Conservation (phyloP, 2,113 vertebrate genomes). For the Mirounga angustirostris region DNA sequence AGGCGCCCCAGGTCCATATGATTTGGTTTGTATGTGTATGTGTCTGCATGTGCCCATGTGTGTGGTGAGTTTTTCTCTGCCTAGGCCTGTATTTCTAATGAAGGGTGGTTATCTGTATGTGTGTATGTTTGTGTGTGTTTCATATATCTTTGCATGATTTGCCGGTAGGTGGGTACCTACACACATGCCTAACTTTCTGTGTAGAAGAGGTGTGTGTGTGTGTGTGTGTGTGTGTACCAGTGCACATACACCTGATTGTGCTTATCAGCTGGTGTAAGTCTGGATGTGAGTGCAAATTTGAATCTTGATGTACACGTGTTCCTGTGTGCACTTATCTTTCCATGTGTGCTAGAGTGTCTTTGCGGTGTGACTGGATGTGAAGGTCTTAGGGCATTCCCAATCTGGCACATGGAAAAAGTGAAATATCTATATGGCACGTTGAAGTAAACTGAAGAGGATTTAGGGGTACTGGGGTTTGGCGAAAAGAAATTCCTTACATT, state of each 20-base stretch:
- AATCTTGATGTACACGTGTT: slow-evolving; percentile 35
- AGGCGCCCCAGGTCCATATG: neutral
- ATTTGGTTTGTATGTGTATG: slow-evolving; percentile 22
- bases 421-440: slow-evolving; percentile 39
- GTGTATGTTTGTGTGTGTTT: neutral
- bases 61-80: slow-evolving; percentile 25
- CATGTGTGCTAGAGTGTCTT: neutral
- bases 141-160: slow-evolving; percentile 30
- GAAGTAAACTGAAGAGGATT: slow-evolving; percentile 43
- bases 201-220: neutral
- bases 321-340: neutral
- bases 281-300: slow-evolving; percentile 40
- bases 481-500: slow-evolving; percentile 57
- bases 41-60: neutral
- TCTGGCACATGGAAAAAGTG: slow-evolving; percentile 7
- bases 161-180: neutral
- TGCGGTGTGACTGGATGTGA: slow-evolving; percentile 24
- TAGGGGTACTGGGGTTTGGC: neutral
- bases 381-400: slow-evolving; percentile 4
- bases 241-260: neutral
- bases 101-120: neutral
- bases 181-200: slow-evolving; percentile 4
- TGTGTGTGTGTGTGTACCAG: neutral
- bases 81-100: slow-evolving; percentile 49
- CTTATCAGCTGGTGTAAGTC: slow-evolving; percentile 22